A percentile compares a stretch with the other conserved stretches of the same genome.
These are phyloP conservation scores for Saccostrea echinata DNA, from an alignment of 1,140 invertebrate genomes.

Conservation along the genomic window DNA sequence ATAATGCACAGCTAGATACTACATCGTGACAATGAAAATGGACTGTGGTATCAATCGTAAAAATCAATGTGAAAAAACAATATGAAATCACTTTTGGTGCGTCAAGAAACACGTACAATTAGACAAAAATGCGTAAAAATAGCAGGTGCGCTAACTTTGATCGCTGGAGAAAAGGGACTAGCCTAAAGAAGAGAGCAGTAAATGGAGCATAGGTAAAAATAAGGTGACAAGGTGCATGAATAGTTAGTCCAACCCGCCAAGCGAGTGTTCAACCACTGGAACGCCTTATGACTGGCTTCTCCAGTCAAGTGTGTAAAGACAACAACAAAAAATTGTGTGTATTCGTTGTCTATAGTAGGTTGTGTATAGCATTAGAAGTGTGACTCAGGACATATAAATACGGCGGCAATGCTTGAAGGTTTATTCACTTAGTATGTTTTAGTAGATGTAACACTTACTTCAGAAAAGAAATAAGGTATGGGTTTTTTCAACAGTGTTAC, in stretches of 20 bases:
- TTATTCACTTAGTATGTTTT: constrained; percentile 33
- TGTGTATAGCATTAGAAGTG: constrained; percentile 17
- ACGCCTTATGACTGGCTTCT: constrained; percentile 21
- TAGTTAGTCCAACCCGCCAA: constrained; percentile 28
- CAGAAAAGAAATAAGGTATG: constrained; percentile 28
- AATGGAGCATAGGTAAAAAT: constrained; percentile 36
- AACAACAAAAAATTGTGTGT: constrained; percentile 35
- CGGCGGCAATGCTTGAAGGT: constrained; percentile 25
- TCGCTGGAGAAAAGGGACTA: constrained; percentile 18
- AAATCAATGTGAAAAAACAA: constrained; percentile 39
- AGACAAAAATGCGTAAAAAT: constrained; percentile 31
- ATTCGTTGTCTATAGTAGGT: constrained; percentile 22
- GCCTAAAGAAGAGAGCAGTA: constrained; percentile 13
- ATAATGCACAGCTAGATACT: constrained; percentile 6
- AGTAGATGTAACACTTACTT: constrained; percentile 27
- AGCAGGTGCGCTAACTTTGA: constrained; percentile 35
- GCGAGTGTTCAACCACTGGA: constrained; percentile 24
- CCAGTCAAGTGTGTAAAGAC: constrained; percentile 1
- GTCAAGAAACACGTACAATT: constrained; percentile 22
- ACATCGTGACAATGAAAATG: constrained; percentile 16
- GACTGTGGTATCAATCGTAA: constrained; percentile 2
- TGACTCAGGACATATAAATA: constrained; percentile 32
- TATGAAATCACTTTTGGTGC: constrained; percentile 30
- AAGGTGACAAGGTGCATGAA: constrained; percentile 31
- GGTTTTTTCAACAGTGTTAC: neutral